These are phyloP conservation scores for Chaetodon trifasciatus DNA, from an alignment of 2,797 vertebrate species.

Conservation along the genomic window DNA sequence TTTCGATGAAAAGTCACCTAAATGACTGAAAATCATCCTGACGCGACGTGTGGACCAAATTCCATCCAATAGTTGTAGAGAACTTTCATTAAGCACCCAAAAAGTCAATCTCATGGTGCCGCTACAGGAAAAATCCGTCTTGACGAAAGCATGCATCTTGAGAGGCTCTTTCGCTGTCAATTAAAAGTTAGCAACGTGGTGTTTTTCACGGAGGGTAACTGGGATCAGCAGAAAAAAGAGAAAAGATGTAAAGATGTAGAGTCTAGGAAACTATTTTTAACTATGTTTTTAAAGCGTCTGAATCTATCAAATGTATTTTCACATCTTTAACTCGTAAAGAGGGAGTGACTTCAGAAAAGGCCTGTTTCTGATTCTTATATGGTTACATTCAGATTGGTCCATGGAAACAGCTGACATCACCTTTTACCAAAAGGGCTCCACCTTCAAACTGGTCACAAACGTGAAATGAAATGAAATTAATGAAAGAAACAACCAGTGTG, in stretches of 20 bases:
- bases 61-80: not conserved
- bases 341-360: not conserved
- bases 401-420: slow-evolving; percentile 1
- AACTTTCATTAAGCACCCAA: not conserved
- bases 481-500: not conserved
- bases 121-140: not conserved
- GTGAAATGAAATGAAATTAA: not conserved
- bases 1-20: too few relatives aligned
- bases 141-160: not conserved
- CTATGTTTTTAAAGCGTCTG: too few relatives aligned
- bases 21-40: not conserved
- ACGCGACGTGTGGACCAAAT: not conserved
- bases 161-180: not conserved
- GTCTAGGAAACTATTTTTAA: not conserved
- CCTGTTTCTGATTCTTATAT: slow-evolving; percentile 2
- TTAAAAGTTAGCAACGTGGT: too few relatives aligned
- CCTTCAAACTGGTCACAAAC: not conserved
- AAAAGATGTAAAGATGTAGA: not conserved
- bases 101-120: too few relatives aligned
- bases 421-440: not conserved
- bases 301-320: not conserved
- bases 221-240: not conserved
- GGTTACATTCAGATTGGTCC: not conserved
- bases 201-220: not conserved
- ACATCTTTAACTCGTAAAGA: not conserved